Evolutionary conservation across 2,797 vertebrate genomes (phyloP).

Genomic region (Danio tinwini): DNA sequence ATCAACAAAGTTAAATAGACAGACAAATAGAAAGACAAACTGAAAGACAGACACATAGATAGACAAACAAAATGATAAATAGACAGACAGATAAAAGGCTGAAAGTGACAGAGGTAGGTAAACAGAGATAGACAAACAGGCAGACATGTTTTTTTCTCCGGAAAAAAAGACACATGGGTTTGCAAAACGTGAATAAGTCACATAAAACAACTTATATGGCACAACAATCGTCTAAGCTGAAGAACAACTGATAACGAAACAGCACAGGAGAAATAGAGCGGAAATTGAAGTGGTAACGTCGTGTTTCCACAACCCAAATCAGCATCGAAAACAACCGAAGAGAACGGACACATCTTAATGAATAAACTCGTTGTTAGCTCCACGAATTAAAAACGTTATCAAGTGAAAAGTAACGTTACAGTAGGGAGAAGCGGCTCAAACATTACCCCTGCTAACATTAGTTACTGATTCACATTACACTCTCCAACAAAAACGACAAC

Average conservation of each 20-base stretch:
- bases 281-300: no score
- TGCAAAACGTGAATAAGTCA: neutral
- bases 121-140: no score
- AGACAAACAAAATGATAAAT: no score
- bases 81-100: no score
- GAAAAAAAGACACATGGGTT: neutral
- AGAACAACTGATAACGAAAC: neutral
- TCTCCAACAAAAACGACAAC: constrained; percentile 9
- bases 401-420: neutral
- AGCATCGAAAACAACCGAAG: neutral
- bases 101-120: no score
- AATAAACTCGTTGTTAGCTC: neutral
- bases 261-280: neutral
- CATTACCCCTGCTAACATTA: neutral
- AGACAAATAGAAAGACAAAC: no score
- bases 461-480: neutral
- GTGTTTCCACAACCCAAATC: neutral
- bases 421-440: neutral
- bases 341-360: neutral
- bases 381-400: neutral
- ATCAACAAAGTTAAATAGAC: no score
- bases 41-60: no score
- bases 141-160: neutral
- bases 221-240: neutral
- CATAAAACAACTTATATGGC: neutral